phyloP scores from a whole-genome alignment of 2,888 invertebrate genomes.

The Chrysopilus asiliformis region DNA sequence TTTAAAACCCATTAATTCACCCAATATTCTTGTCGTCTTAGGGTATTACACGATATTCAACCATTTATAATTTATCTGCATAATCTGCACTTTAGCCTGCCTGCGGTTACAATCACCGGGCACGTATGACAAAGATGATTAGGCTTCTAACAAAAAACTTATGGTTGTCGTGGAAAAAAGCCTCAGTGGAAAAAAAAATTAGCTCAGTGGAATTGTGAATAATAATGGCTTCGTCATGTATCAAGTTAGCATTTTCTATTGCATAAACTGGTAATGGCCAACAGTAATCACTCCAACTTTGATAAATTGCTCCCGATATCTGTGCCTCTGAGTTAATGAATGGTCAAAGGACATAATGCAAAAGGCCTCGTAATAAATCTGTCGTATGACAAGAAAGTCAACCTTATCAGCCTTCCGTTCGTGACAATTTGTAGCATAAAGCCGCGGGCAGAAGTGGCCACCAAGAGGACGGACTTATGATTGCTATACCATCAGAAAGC shows the following conservation, averaged over 20 bases:
- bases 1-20: too few species aligned
- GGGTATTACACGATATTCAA: too few species aligned
- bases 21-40: too few species aligned
- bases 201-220: too few species aligned
- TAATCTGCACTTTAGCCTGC: too few species aligned
- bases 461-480: conserved; percentile 5
- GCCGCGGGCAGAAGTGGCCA: too few species aligned
- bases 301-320: conserved; percentile 16
- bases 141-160: too few species aligned
- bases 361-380: conserved; percentile 14
- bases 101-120: too few species aligned
- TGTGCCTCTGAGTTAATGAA: conserved; percentile 12
- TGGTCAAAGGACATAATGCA: conserved; percentile 11
- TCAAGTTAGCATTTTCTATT: conserved; percentile 13
- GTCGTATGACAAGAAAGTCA: conserved; percentile 36
- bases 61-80: too few species aligned
- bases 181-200: too few species aligned
- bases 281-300: conserved; percentile 15
- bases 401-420: conserved; percentile 37
- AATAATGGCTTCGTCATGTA: conserved; percentile 14
- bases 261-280: conserved; percentile 14
- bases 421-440: conserved; percentile 33
- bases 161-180: too few species aligned
- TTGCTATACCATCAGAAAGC: conserved; percentile 1
- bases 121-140: too few species aligned